Percentiles rank a stretch among this genome's conserved stretches.
Evolutionary conservation across 1,140 invertebrate species (phyloP).

Genomic region (Coenobita brevimanus): DNA sequence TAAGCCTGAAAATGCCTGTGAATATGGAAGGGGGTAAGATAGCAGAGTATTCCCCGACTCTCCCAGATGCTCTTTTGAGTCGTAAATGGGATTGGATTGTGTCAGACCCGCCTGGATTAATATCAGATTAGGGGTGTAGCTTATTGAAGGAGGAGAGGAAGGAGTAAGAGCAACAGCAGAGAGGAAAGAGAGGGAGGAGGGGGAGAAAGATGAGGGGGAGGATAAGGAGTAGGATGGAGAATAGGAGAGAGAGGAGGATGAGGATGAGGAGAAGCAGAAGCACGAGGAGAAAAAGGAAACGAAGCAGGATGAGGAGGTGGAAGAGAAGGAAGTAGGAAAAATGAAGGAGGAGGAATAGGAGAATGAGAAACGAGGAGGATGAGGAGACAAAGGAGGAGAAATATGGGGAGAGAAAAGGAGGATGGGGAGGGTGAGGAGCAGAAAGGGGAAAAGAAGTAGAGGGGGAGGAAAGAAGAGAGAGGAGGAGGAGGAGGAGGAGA

Average conservation of each 20-base stretch:
- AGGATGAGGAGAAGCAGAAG: background rate
- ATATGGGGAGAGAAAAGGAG: background rate
- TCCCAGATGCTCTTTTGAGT: background rate
- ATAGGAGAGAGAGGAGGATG: background rate
- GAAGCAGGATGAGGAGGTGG: background rate
- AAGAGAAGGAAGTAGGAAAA: background rate
- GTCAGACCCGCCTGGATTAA: background rate
- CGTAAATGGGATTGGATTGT: conserved; percentile 37
- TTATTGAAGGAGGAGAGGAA: background rate
- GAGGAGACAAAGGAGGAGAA: background rate
- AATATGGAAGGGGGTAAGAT: no score
- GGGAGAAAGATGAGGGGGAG: background rate
- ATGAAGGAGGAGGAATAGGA: background rate
- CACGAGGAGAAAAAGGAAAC: background rate
- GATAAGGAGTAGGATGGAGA: background rate
- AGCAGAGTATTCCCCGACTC: no score
- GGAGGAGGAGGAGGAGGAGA: background rate
- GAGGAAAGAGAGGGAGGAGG: background rate
- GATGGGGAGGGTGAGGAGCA: background rate
- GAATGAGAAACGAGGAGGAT: background rate
- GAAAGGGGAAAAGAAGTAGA: background rate
- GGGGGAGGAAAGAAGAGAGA: background rate
- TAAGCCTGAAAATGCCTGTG: no score
- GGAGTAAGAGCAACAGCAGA: background rate
- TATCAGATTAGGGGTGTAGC: conserved; percentile 6